phyloP scores from a whole-genome alignment of 1,140 invertebrate species.

The Meteorus sp. region DNA sequence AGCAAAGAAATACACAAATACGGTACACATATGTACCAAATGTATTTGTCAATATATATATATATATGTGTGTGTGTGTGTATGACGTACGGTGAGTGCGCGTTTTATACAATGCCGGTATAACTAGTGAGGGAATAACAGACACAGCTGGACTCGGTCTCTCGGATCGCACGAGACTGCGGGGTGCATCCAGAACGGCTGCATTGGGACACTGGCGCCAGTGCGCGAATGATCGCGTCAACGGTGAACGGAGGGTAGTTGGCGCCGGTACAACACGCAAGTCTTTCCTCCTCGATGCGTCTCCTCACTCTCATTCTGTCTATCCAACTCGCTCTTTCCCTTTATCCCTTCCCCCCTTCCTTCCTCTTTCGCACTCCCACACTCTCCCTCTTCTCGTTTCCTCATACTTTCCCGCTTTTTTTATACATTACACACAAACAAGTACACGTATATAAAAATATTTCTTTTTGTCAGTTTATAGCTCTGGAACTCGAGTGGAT shows the following conservation, averaged over 20 bases:
- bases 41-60: too few relatives aligned
- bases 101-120: too few relatives aligned
- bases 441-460: background rate
- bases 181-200: constrained; percentile 34
- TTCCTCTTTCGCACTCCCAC: background rate
- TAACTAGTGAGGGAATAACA: constrained; percentile 1
- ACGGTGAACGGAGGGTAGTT: constrained; percentile 12
- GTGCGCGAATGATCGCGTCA: background rate
- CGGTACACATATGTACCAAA: too few relatives aligned
- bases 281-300: constrained; percentile 35
- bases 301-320: background rate
- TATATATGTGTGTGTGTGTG: too few relatives aligned
- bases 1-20: background rate
- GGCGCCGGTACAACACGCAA: constrained; percentile 41
- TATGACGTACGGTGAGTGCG: too few relatives aligned
- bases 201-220: constrained; percentile 15
- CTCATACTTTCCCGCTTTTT: too few relatives aligned
- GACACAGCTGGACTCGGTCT: constrained; percentile 33
- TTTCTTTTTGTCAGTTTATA: background rate
- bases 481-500: background rate
- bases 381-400: too few relatives aligned
- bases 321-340: background rate
- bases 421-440: too few relatives aligned
- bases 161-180: constrained; percentile 44
- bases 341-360: background rate